A percentile compares a stretch with the other conserved stretches of the same genome.
Evolutionary conservation across 2,797 vertebrate species (phyloP).

Genomic region (Tauraco hartlaubi): DNA sequence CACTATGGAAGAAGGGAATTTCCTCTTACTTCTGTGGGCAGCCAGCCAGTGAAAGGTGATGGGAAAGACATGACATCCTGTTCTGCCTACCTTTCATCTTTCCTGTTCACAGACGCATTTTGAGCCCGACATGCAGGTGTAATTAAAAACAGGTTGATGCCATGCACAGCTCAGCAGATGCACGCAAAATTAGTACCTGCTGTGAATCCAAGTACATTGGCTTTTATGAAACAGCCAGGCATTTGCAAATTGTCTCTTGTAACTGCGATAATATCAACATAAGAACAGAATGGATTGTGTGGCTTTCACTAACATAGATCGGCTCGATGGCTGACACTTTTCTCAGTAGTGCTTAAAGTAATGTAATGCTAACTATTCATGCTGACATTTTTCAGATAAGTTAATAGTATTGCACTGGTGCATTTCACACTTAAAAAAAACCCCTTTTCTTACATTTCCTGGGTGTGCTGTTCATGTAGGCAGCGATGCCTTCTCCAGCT

Average conservation of each 20-base stretch:
- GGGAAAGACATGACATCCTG: constrained; percentile 66
- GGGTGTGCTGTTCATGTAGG: not conserved
- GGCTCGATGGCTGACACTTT: not conserved
- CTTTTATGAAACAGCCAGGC: constrained; percentile 41
- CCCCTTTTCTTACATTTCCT: not conserved
- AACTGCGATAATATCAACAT: not conserved
- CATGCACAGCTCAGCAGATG: constrained; percentile 58
- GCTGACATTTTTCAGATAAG: not conserved
- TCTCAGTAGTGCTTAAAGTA: not conserved
- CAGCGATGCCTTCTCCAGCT: not conserved
- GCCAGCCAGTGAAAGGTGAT: constrained; percentile 65
- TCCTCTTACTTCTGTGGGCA: constrained; percentile 50
- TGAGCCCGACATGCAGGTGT: constrained; percentile 55
- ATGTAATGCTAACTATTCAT: not conserved
- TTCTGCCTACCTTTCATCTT: constrained; percentile 61
- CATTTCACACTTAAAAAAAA: not conserved
- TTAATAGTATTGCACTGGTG: not conserved
- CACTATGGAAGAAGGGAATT: constrained; percentile 50
- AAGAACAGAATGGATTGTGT: not conserved
- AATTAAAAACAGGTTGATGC: constrained; percentile 67
- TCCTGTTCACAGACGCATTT: constrained; percentile 36
- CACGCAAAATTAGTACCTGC: constrained; percentile 48
- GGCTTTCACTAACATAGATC: not conserved
- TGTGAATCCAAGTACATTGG: constrained; percentile 26
- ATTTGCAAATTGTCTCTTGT: constrained; percentile 33